These are phyloP conservation scores for Protophormia terraenovae DNA, from an alignment of 2,888 invertebrate species.

Conservation along the genomic window DNA sequence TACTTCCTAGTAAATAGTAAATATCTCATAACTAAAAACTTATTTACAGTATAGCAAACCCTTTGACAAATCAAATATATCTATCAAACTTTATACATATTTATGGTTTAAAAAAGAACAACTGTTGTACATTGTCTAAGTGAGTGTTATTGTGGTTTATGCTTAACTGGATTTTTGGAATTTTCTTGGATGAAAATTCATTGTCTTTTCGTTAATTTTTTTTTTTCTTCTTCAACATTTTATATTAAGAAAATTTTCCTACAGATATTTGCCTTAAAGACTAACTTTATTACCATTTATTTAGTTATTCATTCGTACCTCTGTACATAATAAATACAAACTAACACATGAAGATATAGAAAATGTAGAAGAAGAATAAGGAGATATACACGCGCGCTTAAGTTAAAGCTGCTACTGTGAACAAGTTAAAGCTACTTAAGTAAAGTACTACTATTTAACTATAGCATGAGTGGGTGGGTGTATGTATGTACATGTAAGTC, in stretches of 20 bases:
- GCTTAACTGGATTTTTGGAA: neutral
- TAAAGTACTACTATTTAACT: neutral
- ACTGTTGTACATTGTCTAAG: neutral
- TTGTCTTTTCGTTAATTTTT: neutral
- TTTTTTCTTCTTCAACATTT: neutral
- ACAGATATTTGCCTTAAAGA: constrained; percentile 2
- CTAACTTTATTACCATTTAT: constrained; percentile 38
- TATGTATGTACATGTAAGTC: no score
- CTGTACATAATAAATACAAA: neutral
- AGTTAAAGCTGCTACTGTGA: constrained; percentile 28
- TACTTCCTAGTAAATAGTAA: no score
- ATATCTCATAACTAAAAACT: no score
- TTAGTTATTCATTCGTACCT: constrained; percentile 26
- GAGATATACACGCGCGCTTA: neutral
- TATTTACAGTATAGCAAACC: neutral
- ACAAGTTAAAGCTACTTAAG: constrained; percentile 41
- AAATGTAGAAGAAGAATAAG: no score
- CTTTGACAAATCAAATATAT: neutral
- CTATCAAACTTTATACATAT: neutral
- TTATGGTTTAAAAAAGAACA: neutral
- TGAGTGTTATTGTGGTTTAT: constrained; percentile 12
- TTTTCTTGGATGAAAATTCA: constrained; percentile 4
- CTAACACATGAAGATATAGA: neutral
- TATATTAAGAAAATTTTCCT: neutral
- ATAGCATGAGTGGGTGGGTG: neutral